phyloP scores from a whole-genome alignment of 1,140 invertebrate species.

The Subanguina moxae region DNA sequence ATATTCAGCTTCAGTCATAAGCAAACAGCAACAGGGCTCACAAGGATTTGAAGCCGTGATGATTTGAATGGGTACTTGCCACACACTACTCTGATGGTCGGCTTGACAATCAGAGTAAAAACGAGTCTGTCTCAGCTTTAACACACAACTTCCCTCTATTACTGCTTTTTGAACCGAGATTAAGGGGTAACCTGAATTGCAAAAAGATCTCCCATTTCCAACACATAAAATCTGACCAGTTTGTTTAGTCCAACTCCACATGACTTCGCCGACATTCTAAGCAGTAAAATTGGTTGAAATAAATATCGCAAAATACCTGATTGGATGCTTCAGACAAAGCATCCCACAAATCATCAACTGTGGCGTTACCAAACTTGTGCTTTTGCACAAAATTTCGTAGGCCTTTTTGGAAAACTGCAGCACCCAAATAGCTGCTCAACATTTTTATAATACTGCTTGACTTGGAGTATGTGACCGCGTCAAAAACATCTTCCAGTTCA shows the following conservation, averaged over 20 bases:
- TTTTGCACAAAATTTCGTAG: slow-evolving; percentile 85
- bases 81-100: slow-evolving; percentile 29
- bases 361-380: slow-evolving; percentile 83
- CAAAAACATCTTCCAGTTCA: slow-evolving; percentile 53
- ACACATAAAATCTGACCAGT: slow-evolving; percentile 61
- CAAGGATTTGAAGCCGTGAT: slow-evolving; percentile 71
- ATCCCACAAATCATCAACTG: slow-evolving; percentile 88
- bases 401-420: slow-evolving; percentile 78
- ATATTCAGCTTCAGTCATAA: slow-evolving; percentile 67
- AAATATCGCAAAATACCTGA: no score
- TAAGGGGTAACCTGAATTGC: slow-evolving; percentile 72
- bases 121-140: slow-evolving; percentile 30
- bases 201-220: no score
- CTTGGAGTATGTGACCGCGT: slow-evolving; percentile 64
- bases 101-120: slow-evolving; percentile 38
- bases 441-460: slow-evolving; percentile 81
- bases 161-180: slow-evolving; percentile 60
- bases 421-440: slow-evolving; percentile 90
- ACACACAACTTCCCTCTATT: slow-evolving; percentile 17
- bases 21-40: slow-evolving; percentile 65
- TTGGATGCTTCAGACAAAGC: slow-evolving; percentile 71
- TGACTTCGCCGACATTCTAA: slow-evolving; percentile 76
- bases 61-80: slow-evolving; percentile 75
- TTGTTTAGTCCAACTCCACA: slow-evolving; percentile 89
- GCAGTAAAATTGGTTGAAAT: slow-evolving; percentile 3